phyloP scores from a whole-genome alignment of 2,888 invertebrate genomes.

The Chrysina gloriosa region DNA sequence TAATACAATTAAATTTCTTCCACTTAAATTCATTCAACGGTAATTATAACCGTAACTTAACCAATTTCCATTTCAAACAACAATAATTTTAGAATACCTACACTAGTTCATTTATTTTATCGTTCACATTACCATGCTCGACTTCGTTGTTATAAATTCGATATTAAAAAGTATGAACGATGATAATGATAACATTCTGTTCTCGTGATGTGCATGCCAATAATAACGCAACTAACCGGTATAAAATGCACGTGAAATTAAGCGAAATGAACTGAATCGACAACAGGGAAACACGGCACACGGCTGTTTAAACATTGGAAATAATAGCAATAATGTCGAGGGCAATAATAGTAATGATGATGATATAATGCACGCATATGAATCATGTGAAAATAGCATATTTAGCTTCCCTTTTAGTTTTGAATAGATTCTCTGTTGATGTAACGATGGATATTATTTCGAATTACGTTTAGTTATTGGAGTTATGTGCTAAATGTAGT shows the following conservation, averaged over 20 bases:
- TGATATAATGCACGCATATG: background rate
- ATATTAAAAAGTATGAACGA: background rate
- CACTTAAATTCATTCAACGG: no score
- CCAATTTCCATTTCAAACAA: no score
- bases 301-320: conserved; percentile 7
- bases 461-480: no score
- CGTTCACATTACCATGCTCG: background rate
- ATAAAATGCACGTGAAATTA: background rate
- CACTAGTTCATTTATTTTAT: background rate
- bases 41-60: no score
- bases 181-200: background rate
- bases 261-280: background rate
- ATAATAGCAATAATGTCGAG: conserved; percentile 11
- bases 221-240: background rate
- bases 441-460: no score
- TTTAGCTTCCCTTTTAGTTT: background rate
- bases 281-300: background rate
- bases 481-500: no score
- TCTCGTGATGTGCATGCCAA: background rate
- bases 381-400: background rate
- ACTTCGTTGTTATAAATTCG: no score
- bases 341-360: background rate
- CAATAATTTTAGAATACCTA: no score
- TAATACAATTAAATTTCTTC: no score
- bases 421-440: no score